phyloP scores from a whole-genome alignment of 2,797 vertebrate genomes.

The Coregonus suidteri region DNA sequence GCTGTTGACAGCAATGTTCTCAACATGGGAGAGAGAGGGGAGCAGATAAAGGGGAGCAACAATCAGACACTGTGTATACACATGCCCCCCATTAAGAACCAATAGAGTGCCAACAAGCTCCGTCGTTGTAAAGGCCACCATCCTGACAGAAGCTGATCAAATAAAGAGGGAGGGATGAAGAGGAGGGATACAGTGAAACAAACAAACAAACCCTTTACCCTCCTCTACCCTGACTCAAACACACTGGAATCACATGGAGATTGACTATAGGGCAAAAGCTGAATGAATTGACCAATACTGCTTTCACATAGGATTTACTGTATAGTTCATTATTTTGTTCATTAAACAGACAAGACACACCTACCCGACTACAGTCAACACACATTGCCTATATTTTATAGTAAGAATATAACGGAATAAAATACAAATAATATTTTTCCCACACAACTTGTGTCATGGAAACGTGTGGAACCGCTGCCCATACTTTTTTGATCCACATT shows the following conservation, averaged over 20 bases:
- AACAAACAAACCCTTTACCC: not conserved
- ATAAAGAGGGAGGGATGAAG: conserved; percentile 35
- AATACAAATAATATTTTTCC: too few species aligned
- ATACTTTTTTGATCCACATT: too few species aligned
- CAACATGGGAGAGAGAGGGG: conserved; percentile 31
- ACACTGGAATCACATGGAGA: not conserved
- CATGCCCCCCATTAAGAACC: conserved; percentile 54
- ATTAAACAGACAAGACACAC: too few species aligned
- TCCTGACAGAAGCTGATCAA: conserved; percentile 56
- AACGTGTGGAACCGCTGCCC: too few species aligned
- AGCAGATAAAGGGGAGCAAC: conserved; percentile 43
- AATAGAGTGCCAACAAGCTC: conserved; percentile 55
- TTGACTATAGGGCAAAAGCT: not conserved
- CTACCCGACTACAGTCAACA: too few species aligned
- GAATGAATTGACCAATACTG: not conserved
- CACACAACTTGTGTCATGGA: too few species aligned
- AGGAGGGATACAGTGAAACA: conserved; percentile 4
- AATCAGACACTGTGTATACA: conserved; percentile 65
- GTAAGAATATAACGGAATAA: too few species aligned
- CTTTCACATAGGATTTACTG: too few species aligned
- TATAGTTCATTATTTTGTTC: too few species aligned
- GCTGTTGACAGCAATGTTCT: conserved; percentile 66
- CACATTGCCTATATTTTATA: too few species aligned
- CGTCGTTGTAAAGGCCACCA: conserved; percentile 29
- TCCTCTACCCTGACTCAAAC: not conserved